phyloP scores from a whole-genome alignment of 1,140 invertebrate species.

The Tyrophagus putrescentiae region DNA sequence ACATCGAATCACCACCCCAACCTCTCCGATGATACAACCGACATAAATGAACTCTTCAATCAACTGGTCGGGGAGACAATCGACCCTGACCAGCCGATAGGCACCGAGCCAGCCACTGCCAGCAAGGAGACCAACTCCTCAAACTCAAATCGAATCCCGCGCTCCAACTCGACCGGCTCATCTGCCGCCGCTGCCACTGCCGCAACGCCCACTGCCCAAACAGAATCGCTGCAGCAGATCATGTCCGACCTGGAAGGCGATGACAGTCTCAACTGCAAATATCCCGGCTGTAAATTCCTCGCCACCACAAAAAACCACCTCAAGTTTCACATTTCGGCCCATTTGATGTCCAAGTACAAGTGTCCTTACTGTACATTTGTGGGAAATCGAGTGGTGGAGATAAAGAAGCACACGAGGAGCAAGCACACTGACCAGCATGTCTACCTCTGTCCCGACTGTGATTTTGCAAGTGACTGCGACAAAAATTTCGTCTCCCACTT shows the following conservation, averaged over 20 bases:
- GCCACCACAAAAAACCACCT: conserved; percentile 9
- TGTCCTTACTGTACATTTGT: conserved; percentile 21
- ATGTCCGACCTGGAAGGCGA: conserved; percentile 1
- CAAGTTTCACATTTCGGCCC: conserved; percentile 16
- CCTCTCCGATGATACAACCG: not conserved
- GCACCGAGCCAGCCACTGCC: too few relatives aligned
- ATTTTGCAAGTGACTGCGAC: conserved; percentile 18
- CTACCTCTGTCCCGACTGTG: conserved; percentile 7
- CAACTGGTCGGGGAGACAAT: not conserved
- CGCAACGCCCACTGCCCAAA: not conserved
- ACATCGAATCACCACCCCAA: not conserved
- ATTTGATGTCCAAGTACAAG: conserved; percentile 16
- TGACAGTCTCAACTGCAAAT: conserved; percentile 2
- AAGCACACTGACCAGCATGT: conserved; percentile 14
- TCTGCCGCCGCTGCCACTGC: not conserved
- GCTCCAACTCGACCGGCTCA: not conserved
- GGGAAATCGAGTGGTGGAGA: conserved; percentile 11
- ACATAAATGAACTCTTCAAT: conserved; percentile 5
- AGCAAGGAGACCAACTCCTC: too few relatives aligned
- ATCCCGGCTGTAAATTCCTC: conserved; percentile 13
- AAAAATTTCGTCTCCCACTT: conserved; percentile 8
- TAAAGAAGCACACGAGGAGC: conserved; percentile 8
- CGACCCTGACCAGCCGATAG: not conserved
- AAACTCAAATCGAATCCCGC: not conserved
- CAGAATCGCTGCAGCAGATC: conserved; percentile 4